Evolutionary conservation across 2,113 vertebrate species (phyloP).

Genomic region (Trichechus manatus): DNA sequence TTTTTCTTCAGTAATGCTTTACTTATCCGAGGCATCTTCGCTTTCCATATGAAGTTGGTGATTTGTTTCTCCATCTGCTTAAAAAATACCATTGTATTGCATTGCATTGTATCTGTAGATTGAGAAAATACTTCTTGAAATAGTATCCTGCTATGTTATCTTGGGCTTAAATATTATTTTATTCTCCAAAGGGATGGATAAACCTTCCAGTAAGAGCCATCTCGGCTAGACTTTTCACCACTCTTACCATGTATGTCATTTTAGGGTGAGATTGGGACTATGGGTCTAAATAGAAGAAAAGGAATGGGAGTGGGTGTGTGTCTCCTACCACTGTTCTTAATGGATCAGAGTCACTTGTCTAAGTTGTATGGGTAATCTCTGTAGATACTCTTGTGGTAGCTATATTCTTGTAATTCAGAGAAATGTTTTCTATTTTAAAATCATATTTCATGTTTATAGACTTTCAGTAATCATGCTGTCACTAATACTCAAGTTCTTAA

Average conservation of each 20-base stretch:
- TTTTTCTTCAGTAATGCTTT: too few relatives aligned
- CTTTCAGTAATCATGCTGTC: not conserved
- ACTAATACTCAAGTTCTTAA: not conserved
- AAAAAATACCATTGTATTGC: too few relatives aligned
- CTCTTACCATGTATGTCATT: not conserved
- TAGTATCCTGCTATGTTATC: not conserved
- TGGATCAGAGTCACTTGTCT: not conserved
- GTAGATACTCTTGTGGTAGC: not conserved
- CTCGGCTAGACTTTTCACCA: not conserved
- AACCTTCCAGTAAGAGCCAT: not conserved
- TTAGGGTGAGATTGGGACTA: not conserved
- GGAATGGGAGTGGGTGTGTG: not conserved
- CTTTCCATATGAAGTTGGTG: too few relatives aligned
- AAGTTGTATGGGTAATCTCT: not conserved
- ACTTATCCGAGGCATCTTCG: too few relatives aligned
- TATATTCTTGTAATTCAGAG: not conserved
- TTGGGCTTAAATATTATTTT: not conserved
- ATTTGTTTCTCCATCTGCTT: too few relatives aligned
- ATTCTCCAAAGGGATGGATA: not conserved
- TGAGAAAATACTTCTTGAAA: not conserved
- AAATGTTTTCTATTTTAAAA: not conserved
- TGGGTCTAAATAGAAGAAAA: not conserved
- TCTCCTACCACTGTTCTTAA: not conserved
- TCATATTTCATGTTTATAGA: not conserved
- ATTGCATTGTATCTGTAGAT: too few relatives aligned